phyloP scores from a whole-genome alignment of 2,113 vertebrate species.

The Anas platyrhynchos region DNA sequence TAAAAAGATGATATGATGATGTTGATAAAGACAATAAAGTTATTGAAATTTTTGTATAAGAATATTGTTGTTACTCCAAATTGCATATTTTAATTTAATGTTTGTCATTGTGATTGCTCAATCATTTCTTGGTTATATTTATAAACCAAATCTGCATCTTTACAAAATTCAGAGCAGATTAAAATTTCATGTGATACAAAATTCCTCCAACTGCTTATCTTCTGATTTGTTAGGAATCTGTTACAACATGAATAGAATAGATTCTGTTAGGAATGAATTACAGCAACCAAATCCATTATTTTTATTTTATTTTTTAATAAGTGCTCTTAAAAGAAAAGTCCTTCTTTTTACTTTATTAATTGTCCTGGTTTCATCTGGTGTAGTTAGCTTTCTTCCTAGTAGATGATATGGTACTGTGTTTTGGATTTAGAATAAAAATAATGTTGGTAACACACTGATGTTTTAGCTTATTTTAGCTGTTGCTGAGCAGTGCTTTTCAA shows the following conservation, averaged over 20 bases:
- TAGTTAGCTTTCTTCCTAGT: background rate
- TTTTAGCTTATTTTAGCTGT: background rate
- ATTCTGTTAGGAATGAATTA: too few relatives aligned
- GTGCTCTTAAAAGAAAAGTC: background rate
- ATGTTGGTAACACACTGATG: background rate
- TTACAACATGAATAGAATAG: background rate
- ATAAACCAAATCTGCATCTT: background rate
- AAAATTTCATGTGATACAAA: background rate
- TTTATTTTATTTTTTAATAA: background rate
- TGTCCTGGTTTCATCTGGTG: background rate
- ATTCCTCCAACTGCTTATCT: background rate
- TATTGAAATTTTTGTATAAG: background rate
- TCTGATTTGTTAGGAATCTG: background rate
- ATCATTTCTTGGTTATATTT: background rate
- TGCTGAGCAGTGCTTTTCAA: background rate
- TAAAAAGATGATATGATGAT: background rate
- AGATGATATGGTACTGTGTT: background rate
- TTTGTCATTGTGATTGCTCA: background rate
- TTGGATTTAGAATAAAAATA: background rate
- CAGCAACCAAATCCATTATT: background rate
- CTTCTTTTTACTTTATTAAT: background rate
- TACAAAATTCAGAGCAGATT: background rate
- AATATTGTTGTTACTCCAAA: background rate
- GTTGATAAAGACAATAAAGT: background rate
- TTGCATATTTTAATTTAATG: background rate